Evolutionary conservation across 2,113 vertebrate genomes (phyloP).

Genomic region (Xyrauchen texanus): DNA sequence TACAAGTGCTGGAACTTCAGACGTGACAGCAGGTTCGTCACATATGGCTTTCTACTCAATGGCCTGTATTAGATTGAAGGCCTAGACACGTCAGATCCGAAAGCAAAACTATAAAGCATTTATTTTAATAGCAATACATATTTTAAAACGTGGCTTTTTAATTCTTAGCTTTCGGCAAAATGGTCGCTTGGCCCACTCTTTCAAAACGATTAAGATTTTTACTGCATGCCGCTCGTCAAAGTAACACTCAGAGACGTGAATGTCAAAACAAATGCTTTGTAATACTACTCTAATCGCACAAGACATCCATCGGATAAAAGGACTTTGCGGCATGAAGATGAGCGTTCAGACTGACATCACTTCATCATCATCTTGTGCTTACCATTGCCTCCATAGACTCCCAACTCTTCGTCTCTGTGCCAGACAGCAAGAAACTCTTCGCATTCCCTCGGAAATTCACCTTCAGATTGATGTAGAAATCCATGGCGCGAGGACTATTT

Average conservation of each 20-base stretch:
- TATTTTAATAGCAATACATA: neutral
- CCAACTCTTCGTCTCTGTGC: conserved; percentile 87
- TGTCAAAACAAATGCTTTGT: neutral
- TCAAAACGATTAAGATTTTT: no score
- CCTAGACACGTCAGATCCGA: neutral
- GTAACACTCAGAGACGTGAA: neutral
- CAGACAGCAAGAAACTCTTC: conserved; percentile 81
- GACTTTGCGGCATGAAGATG: conserved; percentile 37
- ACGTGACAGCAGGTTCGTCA: neutral
- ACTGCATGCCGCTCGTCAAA: neutral
- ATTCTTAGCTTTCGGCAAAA: neutral
- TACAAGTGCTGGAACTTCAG: neutral
- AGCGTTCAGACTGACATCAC: conserved; percentile 15
- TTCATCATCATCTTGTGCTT: conserved; percentile 59
- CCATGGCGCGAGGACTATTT: conserved; percentile 59
- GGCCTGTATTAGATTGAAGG: neutral
- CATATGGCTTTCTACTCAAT: neutral
- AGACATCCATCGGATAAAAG: neutral
- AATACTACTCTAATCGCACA: neutral
- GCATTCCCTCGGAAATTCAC: conserved; percentile 77
- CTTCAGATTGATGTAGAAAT: conserved; percentile 76
- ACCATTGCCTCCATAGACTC: conserved; percentile 93
- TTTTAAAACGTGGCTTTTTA: conserved; percentile 1
- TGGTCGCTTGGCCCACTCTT: no score
- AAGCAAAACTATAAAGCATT: neutral